Evolutionary conservation across 2,797 vertebrate species (phyloP).

Genomic region (Pteropus rufus): DNA sequence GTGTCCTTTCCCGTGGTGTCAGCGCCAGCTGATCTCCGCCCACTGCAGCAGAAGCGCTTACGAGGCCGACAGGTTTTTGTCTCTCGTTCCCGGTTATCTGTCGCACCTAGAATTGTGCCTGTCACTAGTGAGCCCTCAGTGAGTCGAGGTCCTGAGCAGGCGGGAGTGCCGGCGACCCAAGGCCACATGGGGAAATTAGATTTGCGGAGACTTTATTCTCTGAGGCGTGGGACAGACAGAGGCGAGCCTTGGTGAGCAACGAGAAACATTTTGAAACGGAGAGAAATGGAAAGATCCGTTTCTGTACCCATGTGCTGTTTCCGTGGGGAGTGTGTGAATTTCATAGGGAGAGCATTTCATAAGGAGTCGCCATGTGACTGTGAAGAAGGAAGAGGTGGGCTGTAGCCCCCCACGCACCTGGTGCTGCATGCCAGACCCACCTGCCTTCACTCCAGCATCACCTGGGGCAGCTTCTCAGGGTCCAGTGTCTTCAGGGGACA

Average conservation of each 20-base stretch:
- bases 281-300: neutral
- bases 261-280: neutral
- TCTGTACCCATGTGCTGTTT: neutral
- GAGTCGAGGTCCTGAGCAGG: neutral
- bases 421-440: neutral
- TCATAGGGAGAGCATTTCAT: neutral
- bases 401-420: neutral
- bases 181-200: neutral
- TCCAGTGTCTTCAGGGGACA: too few relatives aligned
- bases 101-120: neutral
- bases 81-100: neutral
- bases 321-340: neutral
- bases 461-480: neutral
- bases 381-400: neutral
- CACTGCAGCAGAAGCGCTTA: neutral
- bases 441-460: neutral
- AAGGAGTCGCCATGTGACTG: neutral
- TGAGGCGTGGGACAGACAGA: neutral
- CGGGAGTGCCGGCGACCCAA: neutral
- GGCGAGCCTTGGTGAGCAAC: neutral
- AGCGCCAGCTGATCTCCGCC: neutral
- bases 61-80: neutral
- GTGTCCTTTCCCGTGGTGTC: fast-evolving
- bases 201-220: neutral
- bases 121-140: neutral